Evolutionary conservation across 2,113 vertebrate species (phyloP).

Genomic region (Ivindomyrus marchei): DNA sequence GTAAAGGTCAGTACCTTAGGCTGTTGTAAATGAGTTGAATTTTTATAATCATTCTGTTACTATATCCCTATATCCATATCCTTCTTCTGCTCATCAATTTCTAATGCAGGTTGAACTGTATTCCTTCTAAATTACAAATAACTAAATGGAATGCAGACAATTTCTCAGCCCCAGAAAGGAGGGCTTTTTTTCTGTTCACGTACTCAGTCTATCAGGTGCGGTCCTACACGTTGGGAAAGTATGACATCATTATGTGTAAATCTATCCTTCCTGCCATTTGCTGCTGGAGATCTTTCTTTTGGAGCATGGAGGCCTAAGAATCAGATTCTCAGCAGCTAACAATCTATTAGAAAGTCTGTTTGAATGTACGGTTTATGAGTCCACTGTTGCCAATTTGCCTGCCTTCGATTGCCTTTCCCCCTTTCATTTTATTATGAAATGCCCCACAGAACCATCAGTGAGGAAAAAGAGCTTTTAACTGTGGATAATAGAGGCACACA

Average conservation of each 20-base stretch:
- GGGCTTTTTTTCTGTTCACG: neutral
- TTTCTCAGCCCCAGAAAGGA: neutral
- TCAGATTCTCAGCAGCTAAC: neutral
- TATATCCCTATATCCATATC: neutral
- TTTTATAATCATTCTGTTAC: neutral
- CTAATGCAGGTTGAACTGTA: neutral
- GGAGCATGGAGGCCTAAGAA: neutral
- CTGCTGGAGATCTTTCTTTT: neutral
- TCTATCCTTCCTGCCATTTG: neutral
- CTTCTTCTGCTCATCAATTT: neutral
- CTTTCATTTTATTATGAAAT: neutral
- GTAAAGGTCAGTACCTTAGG: neutral
- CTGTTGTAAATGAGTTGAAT: neutral
- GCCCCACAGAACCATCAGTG: neutral
- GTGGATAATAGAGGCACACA: neutral
- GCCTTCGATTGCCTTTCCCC: neutral
- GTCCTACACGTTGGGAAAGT: neutral
- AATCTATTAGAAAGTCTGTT: neutral
- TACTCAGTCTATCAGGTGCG: neutral
- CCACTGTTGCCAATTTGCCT: neutral
- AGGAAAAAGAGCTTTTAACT: neutral
- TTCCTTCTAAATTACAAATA: neutral
- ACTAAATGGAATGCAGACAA: neutral
- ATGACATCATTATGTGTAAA: neutral
- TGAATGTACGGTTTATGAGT: conserved; percentile 4